Conservation (phyloP, 53 echinoderm and acorn worm species). For the Luidia sarsii region DNA sequence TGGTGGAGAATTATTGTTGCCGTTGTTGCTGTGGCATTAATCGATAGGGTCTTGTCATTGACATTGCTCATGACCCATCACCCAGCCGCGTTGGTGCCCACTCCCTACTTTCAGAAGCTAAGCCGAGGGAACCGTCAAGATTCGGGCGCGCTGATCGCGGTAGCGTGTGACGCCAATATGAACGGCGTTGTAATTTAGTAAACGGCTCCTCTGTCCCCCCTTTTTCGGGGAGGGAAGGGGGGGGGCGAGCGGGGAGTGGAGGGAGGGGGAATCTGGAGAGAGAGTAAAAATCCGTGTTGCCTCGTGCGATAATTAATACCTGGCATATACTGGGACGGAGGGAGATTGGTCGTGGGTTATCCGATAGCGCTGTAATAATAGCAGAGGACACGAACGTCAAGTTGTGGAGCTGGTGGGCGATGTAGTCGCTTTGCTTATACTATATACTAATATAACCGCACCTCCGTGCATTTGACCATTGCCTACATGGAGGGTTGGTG, state of each 20-base stretch:
- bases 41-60: no score
- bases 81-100: background rate
- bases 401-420: no score
- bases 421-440: no score
- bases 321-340: background rate
- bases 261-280: no score
- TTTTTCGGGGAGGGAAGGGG: background rate
- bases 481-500: no score
- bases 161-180: background rate
- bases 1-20: no score
- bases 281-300: conserved; percentile 3
- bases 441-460: no score
- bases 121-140: background rate
- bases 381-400: conserved; percentile 1
- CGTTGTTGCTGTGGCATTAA: no score
- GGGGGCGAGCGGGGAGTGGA: no score
- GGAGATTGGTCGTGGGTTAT: conserved; percentile 1
- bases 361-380: conserved; percentile 15
- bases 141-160: background rate
- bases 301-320: conserved; percentile 48
- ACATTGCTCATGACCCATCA: background rate
- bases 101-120: background rate
- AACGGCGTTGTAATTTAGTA: conserved; percentile 20
- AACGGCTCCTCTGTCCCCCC: conserved; percentile 2
- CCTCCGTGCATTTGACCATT: no score